phyloP scores from a whole-genome alignment of 2,888 invertebrate species.

The Axea sp. region DNA sequence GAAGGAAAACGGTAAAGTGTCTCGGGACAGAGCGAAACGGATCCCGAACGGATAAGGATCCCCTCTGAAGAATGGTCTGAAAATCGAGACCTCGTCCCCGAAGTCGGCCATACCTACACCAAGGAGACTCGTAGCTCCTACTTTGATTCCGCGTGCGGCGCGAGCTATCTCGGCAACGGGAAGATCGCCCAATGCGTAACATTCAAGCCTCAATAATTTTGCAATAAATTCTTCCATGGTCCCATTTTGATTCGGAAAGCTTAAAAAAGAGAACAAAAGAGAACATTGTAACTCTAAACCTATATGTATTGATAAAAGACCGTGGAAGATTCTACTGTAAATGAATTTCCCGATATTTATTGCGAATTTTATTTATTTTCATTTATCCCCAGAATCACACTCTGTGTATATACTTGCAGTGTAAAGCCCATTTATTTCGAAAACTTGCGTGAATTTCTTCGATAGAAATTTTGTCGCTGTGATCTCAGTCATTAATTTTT shows the following conservation, averaged over 20 bases:
- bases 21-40: constrained; percentile 56
- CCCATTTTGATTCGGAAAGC: too few species aligned
- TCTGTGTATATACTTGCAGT: constrained; percentile 56
- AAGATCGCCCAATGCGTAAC: constrained; percentile 72
- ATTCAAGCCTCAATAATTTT: constrained; percentile 5
- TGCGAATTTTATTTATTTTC: constrained; percentile 39
- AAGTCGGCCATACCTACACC: constrained; percentile 68
- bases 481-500: constrained; percentile 53
- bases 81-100: constrained; percentile 39
- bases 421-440: constrained; percentile 32
- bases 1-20: constrained; percentile 28
- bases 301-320: too few species aligned
- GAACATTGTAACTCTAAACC: too few species aligned
- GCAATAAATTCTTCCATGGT: too few species aligned
- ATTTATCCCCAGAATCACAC: constrained; percentile 32
- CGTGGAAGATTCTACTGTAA: too few species aligned
- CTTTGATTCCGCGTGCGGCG: constrained; percentile 71
- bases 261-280: too few species aligned
- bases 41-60: constrained; percentile 48
- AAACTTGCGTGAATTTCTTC: constrained; percentile 39
- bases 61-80: constrained; percentile 18
- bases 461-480: constrained; percentile 54
- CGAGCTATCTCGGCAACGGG: constrained; percentile 72
- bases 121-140: constrained; percentile 66
- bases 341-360: constrained; percentile 28